These are phyloP conservation scores for Fukomys damarensis DNA, from an alignment of 2,113 vertebrate species.

Conservation along the genomic window DNA sequence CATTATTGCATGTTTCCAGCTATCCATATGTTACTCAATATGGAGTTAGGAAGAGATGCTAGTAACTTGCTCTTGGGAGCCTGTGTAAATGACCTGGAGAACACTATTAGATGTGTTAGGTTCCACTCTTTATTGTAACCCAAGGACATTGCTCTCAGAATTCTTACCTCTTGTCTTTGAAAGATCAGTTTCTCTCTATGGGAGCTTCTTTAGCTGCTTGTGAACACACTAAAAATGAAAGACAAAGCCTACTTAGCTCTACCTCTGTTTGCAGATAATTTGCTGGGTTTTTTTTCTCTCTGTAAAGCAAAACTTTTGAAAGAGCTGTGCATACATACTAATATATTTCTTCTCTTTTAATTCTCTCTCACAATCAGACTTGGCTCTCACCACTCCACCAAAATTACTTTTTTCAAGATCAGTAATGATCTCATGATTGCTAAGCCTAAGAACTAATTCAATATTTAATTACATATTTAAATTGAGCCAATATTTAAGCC, in stretches of 20 bases:
- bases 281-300: background rate
- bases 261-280: background rate
- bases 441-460: background rate
- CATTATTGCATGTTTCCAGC: background rate
- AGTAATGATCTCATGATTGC: background rate
- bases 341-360: background rate
- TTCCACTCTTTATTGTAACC: background rate
- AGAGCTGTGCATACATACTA: background rate
- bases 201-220: background rate
- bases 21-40: background rate
- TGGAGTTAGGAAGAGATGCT: background rate
- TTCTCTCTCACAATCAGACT: background rate
- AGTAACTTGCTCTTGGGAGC: background rate
- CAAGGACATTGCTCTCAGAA: background rate
- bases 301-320: background rate
- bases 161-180: background rate
- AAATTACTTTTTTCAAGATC: background rate
- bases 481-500: background rate
- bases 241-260: background rate
- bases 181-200: constrained; percentile 25
- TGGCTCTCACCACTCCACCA: background rate
- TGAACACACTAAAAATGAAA: background rate
- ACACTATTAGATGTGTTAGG: background rate
- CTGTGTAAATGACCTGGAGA: background rate
- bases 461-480: constrained; percentile 31